Evolutionary conservation across 2,888 invertebrate species (phyloP), one percentile per base, ranked within the genome.

Genomic region (Cyclophora albipunctata): DNA sequence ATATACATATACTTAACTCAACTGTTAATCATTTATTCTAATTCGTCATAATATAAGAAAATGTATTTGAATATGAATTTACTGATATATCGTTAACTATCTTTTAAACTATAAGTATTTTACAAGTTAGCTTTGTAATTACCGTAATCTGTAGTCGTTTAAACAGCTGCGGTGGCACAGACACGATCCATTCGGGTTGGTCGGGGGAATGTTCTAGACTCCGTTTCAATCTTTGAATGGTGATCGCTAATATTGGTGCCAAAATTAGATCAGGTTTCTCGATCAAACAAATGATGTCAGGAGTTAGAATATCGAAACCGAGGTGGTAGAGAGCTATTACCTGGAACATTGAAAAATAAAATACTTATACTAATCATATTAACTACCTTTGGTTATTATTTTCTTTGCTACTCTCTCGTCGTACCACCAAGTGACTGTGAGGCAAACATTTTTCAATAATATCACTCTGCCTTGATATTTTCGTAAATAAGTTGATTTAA

Each of bases 181-280:
- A 92, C 1, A 95, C 92, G 45, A 96, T 91, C 83, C 86, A 84
- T 91, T 93, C 74, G 87, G 92, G 60, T 90, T 91, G 63, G 91
- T 89, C 71, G 84, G 81, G 57, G 78, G 91, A 53, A 91, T 90
- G 63, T 82, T 91, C 62, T 85, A 91, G 63, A 92, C 89, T 91
- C 45, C 92, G 90, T 73, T 92, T 92, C 54, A 98, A 80, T 58
- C 98, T 90, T 71, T 94, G 93, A 4, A 95, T 96, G n/a, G 94
- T 95, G 49, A 98, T 91, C 34, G 93, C 91, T 34, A 97, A 78
- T 52, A 98, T 84, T 57, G 94, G 91, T 1, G 91, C 87, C 5
- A 95, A 92, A 51, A 97, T 76, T 44, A 90, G 81, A 63, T 92
- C 91, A n/a, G 91, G 91, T 55, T 95, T 93, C 50, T 90, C 91